Conservation (phyloP, 2,888 invertebrate genomes). For the Smittia sp. region DNA sequence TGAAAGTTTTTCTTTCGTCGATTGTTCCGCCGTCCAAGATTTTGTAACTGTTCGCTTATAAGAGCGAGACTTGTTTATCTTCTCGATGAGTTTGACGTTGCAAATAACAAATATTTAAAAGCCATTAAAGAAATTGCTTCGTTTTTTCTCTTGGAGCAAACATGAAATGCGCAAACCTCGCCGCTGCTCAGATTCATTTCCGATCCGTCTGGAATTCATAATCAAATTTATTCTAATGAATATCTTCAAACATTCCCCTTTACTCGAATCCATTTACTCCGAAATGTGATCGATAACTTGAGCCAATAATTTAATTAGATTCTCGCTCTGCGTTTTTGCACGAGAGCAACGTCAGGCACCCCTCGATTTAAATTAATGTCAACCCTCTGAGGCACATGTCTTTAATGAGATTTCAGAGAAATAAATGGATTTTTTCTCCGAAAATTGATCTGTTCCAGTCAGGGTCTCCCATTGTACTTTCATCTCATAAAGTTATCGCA, state of each 20-base stretch:
- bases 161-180: background rate
- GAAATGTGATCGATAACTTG: slow-evolving; percentile 27
- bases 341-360: background rate
- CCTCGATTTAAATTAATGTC: slow-evolving; percentile 37
- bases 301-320: slow-evolving; percentile 40
- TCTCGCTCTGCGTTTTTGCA: background rate
- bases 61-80: slow-evolving; percentile 14
- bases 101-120: slow-evolving; percentile 40
- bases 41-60: background rate
- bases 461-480: slow-evolving; percentile 7
- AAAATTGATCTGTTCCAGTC: slow-evolving; percentile 39
- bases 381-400: slow-evolving; percentile 40
- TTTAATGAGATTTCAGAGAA: slow-evolving; percentile 39
- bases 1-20: slow-evolving; percentile 29
- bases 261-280: background rate
- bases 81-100: slow-evolving; percentile 32
- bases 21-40: background rate
- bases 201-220: slow-evolving; percentile 22
- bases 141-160: background rate
- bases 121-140: slow-evolving; percentile 36
- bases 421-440: slow-evolving; percentile 35
- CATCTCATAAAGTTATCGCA: slow-evolving; percentile 30
- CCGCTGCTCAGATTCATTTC: background rate
- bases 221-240: slow-evolving; percentile 19
- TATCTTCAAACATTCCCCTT: background rate